Conservation (phyloP, 2,888 invertebrate species). For the Caenorhabditis macrosperma region DNA sequence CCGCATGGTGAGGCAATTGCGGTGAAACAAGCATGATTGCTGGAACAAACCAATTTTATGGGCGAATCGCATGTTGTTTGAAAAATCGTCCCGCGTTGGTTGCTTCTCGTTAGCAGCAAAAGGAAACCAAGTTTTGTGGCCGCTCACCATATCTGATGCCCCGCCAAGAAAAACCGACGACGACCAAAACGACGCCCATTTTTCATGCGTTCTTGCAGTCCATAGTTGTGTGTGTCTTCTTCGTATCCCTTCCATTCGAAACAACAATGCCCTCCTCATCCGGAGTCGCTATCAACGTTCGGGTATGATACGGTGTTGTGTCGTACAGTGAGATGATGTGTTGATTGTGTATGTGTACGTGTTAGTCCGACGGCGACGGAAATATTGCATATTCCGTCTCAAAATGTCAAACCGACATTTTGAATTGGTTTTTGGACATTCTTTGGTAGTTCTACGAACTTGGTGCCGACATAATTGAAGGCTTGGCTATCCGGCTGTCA, state of each 20-base stretch:
- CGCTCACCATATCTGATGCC: conserved; percentile 49
- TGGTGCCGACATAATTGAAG: conserved; percentile 23
- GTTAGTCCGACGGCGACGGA: neutral
- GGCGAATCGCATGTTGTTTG: conserved; percentile 53
- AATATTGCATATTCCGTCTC: neutral
- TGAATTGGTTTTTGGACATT: conserved; percentile 19
- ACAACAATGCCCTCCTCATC: conserved; percentile 46
- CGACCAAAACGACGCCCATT: conserved; percentile 25
- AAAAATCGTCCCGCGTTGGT: conserved; percentile 39
- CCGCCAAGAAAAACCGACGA: conserved; percentile 6
- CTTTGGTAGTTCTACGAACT: conserved; percentile 38
- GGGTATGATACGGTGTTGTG: conserved; percentile 49
- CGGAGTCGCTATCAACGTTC: conserved; percentile 58
- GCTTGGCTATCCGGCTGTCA: conserved; percentile 14
- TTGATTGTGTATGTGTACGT: conserved; percentile 13
- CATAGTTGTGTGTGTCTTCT: conserved; percentile 35
- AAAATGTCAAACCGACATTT: conserved; percentile 7
- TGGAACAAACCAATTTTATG: conserved; percentile 38
- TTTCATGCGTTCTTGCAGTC: conserved; percentile 41
- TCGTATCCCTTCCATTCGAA: conserved; percentile 25
- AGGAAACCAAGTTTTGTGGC: conserved; percentile 42
- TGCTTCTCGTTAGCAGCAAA: conserved; percentile 41
- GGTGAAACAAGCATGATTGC: conserved; percentile 53
- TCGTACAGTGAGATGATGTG: conserved; percentile 44
- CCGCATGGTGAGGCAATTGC: conserved; percentile 27